Evolutionary conservation across 1,140 invertebrate species (phyloP), one percentile per base, ranked within the genome.

Genomic region (Aphis gossypii): DNA sequence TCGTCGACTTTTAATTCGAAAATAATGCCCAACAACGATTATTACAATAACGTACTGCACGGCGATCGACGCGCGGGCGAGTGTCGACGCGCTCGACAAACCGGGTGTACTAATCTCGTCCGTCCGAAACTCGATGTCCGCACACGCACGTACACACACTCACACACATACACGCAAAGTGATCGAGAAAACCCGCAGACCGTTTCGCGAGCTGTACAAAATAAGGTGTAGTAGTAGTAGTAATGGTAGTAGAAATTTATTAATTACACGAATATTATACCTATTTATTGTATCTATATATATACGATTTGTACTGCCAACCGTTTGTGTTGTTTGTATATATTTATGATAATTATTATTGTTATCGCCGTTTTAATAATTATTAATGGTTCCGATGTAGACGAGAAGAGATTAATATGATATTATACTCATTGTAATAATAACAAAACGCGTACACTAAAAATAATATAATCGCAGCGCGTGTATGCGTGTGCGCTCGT

Each of bases 61-160:
- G 30, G 21, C 35, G 76, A 23, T 83, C 76, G 76, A 83, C 21
- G 14, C 60, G 60, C 60, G 60, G 60, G 30, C 54, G 48, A 51
- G 48, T 68, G 60, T 83, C 76, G 76, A 83, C 35, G 76, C 76
- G 35, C 35, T 83, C 76, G 76, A 83, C 76, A 38, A 38, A 83
- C 76, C 35, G 76, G 35, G 76, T 83, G 76, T 83, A 83, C 76
- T 83, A 83, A 38, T 38, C 76, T 35, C 76, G 76, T 83, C 76
- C 35, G 76, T 38, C 76, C 35, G 76, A 83, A 38, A 83, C 76
- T 21, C 83, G 23, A 44, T 25, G 41, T 46, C 25, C 84, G 41
- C 84, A 87, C 83, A 25, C 35, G 35, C 82, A 23, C 82, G 35
- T 23, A 35, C 30, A 35, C 68, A 35, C 68, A 76, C 35, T 38